Evolutionary conservation across 53 echinoderm and acorn worm genomes (phyloP), one percentile per base, ranked within the genome.

Genomic region (Holothuria leucospilota): DNA sequence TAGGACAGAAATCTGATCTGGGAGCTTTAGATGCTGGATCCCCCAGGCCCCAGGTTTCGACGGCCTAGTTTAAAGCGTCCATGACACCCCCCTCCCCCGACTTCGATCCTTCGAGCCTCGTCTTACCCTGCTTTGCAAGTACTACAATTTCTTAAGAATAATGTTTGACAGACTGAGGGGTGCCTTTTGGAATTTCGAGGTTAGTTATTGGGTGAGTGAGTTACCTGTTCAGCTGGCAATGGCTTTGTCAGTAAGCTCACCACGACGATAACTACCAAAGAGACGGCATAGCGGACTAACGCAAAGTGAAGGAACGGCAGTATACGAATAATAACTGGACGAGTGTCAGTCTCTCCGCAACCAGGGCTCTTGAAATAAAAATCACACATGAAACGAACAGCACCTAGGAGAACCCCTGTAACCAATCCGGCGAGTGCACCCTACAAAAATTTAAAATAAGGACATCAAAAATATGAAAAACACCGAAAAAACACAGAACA

Each of bases 301-400:
- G 94, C 94, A 51, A 94, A 94, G 89, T 94, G 83, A 38, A 94
- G 86, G 58, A 92, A 94, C 71, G 88, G 91, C 28, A 94, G 56
- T 56, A 73, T 82, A 65, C 69, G 62, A 13, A 91, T 68, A 39
- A 92, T 78, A 9, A 23, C 68, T 4, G 94, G 94, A 10, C 91
- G 88, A 13, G 30, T 81, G 72, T 94, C 91, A 21, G 51, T 52
- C 23, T 89, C 87, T 4, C 89, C 94, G 34, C 94, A 94, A 15
- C 85, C 82, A 13, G 94, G 91, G 4, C 61, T 86, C 26, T 70
- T 67, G 61, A 81, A 94, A 39, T 82, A 69, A 71, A 88, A 94
- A 59, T 94, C 94, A 6, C 92, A 71, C 59, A 82, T 61, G 81
- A 94, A 92, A 23, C 94, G 88, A 13, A 82, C 38, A 20, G 79